Evolutionary conservation across 1,140 invertebrate genomes (phyloP), one percentile per base, ranked within the genome.

Genomic region (Drosophila parabipectinata): DNA sequence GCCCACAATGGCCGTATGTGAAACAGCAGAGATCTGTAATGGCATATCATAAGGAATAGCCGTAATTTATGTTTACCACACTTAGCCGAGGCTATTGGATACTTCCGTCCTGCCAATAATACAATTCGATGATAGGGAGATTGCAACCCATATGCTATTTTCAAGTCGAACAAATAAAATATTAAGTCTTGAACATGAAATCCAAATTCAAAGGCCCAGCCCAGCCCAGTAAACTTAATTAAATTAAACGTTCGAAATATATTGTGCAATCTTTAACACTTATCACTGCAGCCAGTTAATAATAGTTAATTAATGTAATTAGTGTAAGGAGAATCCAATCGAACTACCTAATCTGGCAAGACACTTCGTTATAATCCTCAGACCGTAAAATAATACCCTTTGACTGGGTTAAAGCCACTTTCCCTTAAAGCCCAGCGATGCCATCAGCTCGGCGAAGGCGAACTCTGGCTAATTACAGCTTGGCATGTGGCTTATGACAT

Each of bases 401-500:
- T 24, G 44, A 21, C 10, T 32, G 34, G 63, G 30, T 68, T 68
- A 56, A 68, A 68, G 63, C 30, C 24, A 69, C 63, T 15, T 44
- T 56, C 47, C 54, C 74, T 66, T 74, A 74, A 66, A 66, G 47
- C 26, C 72, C 39, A 34, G 8, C 18, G 24, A 41, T 26, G 34
- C 53, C 71, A 74, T 71, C 64, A 57, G 26, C 41, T 48, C 55
- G 59, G 45, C 56, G 69, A 51, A 53, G 68, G 50, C 28, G 37
- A 59, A 56, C 66, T 39, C 73, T 54, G 56, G 56, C 78, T 85
- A 85, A 85, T 85, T 85, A 82, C 78, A 28, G 58, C 71, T 78
- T 85, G 78, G 81, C 82, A 85, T 87, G 78, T 87, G 71, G 75
- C 60, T 82, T 74, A 87, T 87, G 81, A 66, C 73, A 81, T 84